Conservation (phyloP, 2,888 invertebrate genomes). For the Leptopilina drosophilae region DNA sequence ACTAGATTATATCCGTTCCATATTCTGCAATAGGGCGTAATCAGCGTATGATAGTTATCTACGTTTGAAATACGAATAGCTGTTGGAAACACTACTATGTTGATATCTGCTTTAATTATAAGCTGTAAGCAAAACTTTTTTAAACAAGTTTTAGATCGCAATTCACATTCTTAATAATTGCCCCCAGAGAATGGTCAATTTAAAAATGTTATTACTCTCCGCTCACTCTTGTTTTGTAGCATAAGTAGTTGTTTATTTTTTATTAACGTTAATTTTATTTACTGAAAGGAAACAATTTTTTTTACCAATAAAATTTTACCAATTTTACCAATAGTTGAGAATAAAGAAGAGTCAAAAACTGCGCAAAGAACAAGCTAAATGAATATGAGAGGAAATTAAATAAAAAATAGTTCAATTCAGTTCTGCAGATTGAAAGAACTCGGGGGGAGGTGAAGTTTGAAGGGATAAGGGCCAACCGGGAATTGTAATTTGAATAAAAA, state of each 20-base stretch:
- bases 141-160: not conserved
- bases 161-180: too few relatives aligned
- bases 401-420: not conserved
- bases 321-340: too few relatives aligned
- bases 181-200: too few relatives aligned
- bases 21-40: constrained; percentile 54
- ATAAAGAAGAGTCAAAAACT: too few relatives aligned
- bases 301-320: too few relatives aligned
- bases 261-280: too few relatives aligned
- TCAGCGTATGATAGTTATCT: constrained; percentile 55
- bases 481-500: not conserved
- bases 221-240: too few relatives aligned
- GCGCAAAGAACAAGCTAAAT: too few relatives aligned
- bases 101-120: constrained; percentile 24
- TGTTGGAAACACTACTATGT: not conserved
- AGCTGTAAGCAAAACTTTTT: constrained; percentile 9
- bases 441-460: not conserved
- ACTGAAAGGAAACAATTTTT: too few relatives aligned
- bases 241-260: too few relatives aligned
- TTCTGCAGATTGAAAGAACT: not conserved
- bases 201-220: too few relatives aligned
- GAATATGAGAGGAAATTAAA: not conserved
- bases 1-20: constrained; percentile 41
- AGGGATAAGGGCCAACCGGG: not conserved
- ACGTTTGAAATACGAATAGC: constrained; percentile 54